A percentile compares a stretch with the other conserved stretches of the same genome.
phyloP scores from a whole-genome alignment of 64 coral and sea anemone species.

The Actinia tenebrosa region DNA sequence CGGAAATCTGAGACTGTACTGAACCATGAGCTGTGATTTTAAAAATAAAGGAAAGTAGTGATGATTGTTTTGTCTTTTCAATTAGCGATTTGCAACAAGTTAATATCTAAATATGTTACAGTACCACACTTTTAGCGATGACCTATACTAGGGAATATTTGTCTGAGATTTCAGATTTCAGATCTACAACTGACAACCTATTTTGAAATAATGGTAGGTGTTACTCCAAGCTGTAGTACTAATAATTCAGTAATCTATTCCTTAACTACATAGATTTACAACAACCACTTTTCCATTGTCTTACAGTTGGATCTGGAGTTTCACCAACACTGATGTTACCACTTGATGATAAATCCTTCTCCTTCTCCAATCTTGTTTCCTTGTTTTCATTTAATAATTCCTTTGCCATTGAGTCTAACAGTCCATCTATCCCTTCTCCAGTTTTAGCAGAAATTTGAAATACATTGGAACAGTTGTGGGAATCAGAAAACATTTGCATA shows the following conservation, averaged over 20 bases:
- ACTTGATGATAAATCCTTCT: constrained; percentile 6
- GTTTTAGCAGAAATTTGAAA: constrained; percentile 75
- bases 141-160: too few species aligned
- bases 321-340: not conserved
- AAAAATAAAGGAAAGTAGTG: too few species aligned
- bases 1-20: too few species aligned
- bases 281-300: constrained; percentile 36
- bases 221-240: too few species aligned
- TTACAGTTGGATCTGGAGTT: constrained; percentile 4
- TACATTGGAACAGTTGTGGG: constrained; percentile 50
- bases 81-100: too few species aligned
- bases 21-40: too few species aligned
- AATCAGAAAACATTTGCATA: constrained; percentile 42
- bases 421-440: constrained; percentile 62
- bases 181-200: too few species aligned
- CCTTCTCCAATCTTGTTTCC: not conserved
- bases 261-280: constrained; percentile 21
- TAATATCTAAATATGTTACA: too few species aligned
- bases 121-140: too few species aligned
- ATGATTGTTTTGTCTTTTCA: too few species aligned
- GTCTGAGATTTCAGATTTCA: too few species aligned
- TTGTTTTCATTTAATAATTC: constrained; percentile 41
- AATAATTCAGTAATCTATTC: not conserved
- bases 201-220: too few species aligned
- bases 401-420: constrained; percentile 40